Percentiles rank a stretch among this genome's conserved stretches.
These are phyloP conservation scores for Origma solitaria DNA, from an alignment of 2,113 vertebrate species.

Conservation along the genomic window DNA sequence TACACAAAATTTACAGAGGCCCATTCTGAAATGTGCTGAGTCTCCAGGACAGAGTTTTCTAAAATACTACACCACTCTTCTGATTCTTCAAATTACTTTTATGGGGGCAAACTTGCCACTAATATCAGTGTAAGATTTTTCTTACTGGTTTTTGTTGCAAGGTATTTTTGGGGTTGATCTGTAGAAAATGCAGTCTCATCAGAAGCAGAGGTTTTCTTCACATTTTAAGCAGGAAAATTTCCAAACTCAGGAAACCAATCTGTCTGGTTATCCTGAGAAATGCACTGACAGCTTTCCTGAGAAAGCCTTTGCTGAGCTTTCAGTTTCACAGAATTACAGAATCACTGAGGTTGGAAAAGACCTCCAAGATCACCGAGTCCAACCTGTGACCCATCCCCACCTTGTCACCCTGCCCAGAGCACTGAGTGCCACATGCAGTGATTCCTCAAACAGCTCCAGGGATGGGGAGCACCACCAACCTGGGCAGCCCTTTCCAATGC, in stretches of 20 bases:
- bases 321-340: not conserved
- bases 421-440: rapidly evolving
- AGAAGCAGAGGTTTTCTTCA: not conserved
- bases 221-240: not conserved
- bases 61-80: not conserved
- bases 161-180: not conserved
- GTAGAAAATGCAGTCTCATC: not conserved
- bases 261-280: not conserved
- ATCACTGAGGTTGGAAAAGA: not conserved
- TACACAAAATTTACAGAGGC: not conserved
- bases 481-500: not conserved
- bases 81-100: not conserved
- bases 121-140: not conserved
- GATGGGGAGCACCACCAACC: not conserved
- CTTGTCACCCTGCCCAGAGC: not conserved
- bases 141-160: not conserved
- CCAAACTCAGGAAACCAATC: not conserved
- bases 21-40: not conserved
- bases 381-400: not conserved
- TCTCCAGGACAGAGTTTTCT: not conserved
- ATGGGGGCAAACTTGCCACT: not conserved
- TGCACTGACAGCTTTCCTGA: not conserved
- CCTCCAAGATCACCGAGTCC: not conserved
- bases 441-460: not conserved
- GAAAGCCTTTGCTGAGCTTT: not conserved